Conservation (phyloP, 2,888 invertebrate species). For the Sarcophaga carnaria region DNA sequence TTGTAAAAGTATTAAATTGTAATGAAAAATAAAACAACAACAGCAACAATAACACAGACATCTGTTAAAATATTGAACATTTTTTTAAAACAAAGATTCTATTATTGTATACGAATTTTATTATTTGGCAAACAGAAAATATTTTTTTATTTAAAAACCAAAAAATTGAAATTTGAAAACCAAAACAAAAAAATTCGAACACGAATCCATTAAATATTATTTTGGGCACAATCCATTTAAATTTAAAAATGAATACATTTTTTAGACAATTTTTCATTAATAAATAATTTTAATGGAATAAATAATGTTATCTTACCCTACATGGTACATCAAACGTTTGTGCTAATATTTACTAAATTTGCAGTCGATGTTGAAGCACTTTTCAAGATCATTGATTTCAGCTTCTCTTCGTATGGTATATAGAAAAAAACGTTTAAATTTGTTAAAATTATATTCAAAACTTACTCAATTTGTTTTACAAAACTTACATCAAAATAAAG, state of each 20-base stretch:
- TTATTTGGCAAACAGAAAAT: conserved; percentile 20
- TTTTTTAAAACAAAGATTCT: neutral
- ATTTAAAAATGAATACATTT: neutral
- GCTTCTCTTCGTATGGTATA: no score
- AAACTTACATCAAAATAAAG: no score
- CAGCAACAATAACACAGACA: neutral
- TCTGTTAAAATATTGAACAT: neutral
- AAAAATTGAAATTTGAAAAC: conserved; percentile 1
- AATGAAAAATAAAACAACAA: neutral
- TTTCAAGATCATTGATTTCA: no score
- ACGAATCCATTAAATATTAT: neutral
- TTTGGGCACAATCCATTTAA: neutral
- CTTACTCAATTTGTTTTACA: no score
- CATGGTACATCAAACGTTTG: no score
- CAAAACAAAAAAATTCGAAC: neutral
- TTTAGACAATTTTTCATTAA: neutral
- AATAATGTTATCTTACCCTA: no score
- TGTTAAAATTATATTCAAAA: no score
- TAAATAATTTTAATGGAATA: no score
- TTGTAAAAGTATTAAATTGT: conserved; percentile 55
- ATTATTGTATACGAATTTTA: no score
- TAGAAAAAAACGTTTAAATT: no score
- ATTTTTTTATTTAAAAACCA: conserved; percentile 9
- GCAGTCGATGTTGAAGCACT: no score
- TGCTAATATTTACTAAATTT: no score